phyloP scores from a whole-genome alignment of 2,797 vertebrate genomes.

The Danio tinwini region DNA sequence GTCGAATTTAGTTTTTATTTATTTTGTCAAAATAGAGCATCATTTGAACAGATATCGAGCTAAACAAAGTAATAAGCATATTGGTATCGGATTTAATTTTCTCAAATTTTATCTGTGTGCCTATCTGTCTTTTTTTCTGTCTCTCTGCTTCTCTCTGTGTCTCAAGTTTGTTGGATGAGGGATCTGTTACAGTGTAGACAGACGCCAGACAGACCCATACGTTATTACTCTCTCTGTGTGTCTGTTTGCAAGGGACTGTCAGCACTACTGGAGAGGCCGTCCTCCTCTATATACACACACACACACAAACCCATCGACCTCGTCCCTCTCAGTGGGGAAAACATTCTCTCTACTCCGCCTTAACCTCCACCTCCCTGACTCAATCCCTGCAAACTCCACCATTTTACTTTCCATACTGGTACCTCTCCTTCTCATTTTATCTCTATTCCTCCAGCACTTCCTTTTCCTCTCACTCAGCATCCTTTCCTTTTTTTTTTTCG shows the following conservation, averaged over 20 bases:
- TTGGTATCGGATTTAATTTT: neutral
- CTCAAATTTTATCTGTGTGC: neutral
- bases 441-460: slow-evolving; percentile 35
- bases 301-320: slow-evolving; percentile 76
- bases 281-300: slow-evolving; percentile 60
- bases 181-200: slow-evolving; percentile 29
- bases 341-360: slow-evolving; percentile 64
- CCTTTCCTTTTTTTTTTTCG: slow-evolving; percentile 13
- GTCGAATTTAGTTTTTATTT: no score
- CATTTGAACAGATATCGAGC: neutral
- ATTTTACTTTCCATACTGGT: slow-evolving; percentile 32
- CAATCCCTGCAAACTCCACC: slow-evolving; percentile 71
- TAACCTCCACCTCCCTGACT: slow-evolving; percentile 26
- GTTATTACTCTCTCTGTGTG: slow-evolving; percentile 44
- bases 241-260: slow-evolving; percentile 60
- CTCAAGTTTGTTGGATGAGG: slow-evolving; percentile 11
- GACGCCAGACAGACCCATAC: slow-evolving; percentile 46
- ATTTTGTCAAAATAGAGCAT: neutral
- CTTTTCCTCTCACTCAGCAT: slow-evolving; percentile 34
- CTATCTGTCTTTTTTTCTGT: neutral
- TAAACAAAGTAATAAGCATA: neutral
- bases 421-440: slow-evolving; percentile 20
- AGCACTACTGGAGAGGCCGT: slow-evolving; percentile 67
- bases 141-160: neutral
- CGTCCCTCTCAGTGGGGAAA: slow-evolving; percentile 66